A percentile compares a stretch with the other conserved stretches of the same genome.
phyloP scores from a whole-genome alignment of 2,797 vertebrate species.

The Sitta carolinensis region DNA sequence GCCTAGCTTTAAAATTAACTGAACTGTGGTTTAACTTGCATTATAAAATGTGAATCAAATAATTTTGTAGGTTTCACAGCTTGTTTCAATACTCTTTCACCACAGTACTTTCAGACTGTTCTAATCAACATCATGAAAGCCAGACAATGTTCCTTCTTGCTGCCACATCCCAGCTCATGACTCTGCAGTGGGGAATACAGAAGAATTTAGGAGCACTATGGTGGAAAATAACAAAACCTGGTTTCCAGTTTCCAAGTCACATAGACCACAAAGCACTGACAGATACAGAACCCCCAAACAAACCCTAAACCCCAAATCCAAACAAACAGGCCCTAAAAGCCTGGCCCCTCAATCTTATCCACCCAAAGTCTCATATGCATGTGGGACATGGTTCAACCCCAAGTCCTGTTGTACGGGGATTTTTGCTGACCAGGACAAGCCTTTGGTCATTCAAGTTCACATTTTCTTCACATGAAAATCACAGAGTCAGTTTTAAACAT shows the following conservation, averaged over 20 bases:
- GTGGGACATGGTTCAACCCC: background rate
- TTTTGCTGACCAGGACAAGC: background rate
- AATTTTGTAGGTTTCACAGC: background rate
- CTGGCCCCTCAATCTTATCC: background rate
- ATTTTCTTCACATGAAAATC: background rate
- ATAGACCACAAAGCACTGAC: background rate
- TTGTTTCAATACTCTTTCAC: background rate
- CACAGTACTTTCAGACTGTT: background rate
- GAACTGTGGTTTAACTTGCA: background rate
- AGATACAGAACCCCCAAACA: background rate
- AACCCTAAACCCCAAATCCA: background rate
- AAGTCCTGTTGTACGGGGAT: background rate
- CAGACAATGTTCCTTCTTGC: background rate
- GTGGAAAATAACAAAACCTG: background rate
- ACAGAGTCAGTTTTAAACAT: background rate
- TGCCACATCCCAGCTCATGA: background rate
- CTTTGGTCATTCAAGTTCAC: background rate
- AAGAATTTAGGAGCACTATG: background rate
- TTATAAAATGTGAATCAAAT: background rate
- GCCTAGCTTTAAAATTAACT: background rate
- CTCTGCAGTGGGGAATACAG: background rate
- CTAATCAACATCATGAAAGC: background rate
- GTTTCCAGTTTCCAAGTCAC: background rate
- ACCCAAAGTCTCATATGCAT: accelerated
- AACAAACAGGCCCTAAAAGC: background rate